phyloP scores from a whole-genome alignment of 2,797 vertebrate genomes.

The Chlorospingus flavigularis region DNA sequence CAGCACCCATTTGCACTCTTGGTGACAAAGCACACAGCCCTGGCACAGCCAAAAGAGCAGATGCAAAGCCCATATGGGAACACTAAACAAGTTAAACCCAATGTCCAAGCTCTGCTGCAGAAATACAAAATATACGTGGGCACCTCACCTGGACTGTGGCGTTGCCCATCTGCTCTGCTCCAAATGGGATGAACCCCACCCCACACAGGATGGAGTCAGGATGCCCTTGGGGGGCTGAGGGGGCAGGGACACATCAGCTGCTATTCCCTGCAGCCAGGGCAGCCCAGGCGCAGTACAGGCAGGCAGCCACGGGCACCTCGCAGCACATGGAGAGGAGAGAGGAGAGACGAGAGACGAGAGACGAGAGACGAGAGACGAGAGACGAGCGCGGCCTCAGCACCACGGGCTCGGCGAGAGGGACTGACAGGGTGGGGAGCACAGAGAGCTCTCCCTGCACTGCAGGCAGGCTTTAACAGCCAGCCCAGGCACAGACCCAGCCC shows the following conservation, averaged over 20 bases:
- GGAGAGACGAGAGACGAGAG: background rate
- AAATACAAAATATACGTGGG: background rate
- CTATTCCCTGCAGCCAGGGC: background rate
- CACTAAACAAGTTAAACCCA: background rate
- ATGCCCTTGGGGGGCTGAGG: background rate
- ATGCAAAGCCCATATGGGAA: background rate
- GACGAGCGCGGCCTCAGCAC: background rate
- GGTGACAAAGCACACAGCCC: background rate
- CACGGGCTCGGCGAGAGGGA: accelerated
- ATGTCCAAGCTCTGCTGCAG: background rate
- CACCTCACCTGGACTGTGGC: conserved; percentile 29
- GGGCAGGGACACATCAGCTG: background rate
- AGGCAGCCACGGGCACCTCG: accelerated
- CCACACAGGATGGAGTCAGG: conserved; percentile 36
- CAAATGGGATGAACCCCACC: conserved; percentile 57
- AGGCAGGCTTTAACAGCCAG: background rate
- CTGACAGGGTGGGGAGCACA: background rate
- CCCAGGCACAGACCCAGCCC: background rate
- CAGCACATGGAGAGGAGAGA: background rate
- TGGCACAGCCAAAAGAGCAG: background rate
- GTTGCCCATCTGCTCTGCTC: background rate
- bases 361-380: background rate
- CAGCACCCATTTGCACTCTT: background rate
- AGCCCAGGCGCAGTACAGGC: background rate
- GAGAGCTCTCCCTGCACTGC: background rate